Evolutionary conservation across 2,797 vertebrate species (phyloP).

Genomic region (Tangara arthus): DNA sequence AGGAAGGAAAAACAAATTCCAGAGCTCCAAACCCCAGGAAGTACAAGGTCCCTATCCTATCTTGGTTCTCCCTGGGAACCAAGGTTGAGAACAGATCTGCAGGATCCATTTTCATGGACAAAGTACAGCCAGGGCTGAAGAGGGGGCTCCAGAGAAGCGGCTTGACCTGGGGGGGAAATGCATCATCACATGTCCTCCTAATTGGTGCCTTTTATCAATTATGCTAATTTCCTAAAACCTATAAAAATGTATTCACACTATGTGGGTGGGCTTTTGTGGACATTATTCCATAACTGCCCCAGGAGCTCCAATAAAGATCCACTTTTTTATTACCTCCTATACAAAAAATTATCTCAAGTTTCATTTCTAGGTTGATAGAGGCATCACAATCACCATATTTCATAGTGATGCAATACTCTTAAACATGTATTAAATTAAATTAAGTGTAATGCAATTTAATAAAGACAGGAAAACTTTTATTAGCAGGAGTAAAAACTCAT

Average conservation of each 20-base stretch:
- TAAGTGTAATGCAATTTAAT: not conserved
- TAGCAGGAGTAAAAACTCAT: not conserved
- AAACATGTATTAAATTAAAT: not conserved
- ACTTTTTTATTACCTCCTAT: not conserved
- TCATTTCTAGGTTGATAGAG: not conserved
- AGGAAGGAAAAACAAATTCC: not conserved
- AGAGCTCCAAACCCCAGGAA: not conserved
- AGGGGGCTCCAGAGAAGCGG: not conserved
- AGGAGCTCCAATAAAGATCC: no score
- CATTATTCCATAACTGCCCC: not conserved
- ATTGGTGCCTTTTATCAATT: not conserved
- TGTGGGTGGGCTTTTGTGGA: not conserved
- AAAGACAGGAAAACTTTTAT: not conserved
- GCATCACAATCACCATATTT: not conserved
- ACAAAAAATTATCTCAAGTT: not conserved
- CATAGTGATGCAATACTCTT: not conserved
- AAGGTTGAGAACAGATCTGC: accelerated
- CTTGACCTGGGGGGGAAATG: not conserved
- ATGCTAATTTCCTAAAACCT: not conserved
- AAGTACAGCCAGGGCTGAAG: not conserved
- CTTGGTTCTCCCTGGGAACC: not conserved
- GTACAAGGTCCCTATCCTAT: accelerated
- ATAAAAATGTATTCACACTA: not conserved
- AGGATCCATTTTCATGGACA: not conserved
- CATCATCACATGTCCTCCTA: not conserved